Evolutionary conservation across 2,888 invertebrate genomes (phyloP), one percentile per base, ranked within the genome.

Genomic region (Acholoe squamosa): DNA sequence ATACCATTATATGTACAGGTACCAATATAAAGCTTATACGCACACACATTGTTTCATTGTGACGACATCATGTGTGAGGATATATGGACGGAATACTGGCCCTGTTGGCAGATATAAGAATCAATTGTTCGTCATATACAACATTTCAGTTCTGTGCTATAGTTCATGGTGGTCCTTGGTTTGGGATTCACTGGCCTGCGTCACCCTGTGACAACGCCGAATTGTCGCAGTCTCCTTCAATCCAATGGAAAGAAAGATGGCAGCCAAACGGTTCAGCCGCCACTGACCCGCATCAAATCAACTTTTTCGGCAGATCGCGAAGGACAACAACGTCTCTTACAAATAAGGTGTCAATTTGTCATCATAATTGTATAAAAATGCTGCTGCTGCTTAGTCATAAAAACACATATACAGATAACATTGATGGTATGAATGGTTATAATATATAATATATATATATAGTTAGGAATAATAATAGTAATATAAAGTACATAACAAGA

Each of bases 61-160:
- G 80, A 80, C 34, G 80, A 80, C 34, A 80, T 80, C 80, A 43
- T 43, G 33, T 43, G 43, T 80, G 80, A 33, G 80, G 25, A 80
- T 34, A 80, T 80, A n/a, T n/a, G 80, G 80, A 80, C 80, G 80
- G 80, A 80, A 80, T 80, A 80, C 76, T 76, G 76, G 25, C 5
- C 31, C 28, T 76, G 76, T 3, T 76, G 76, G 76, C 31, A 31
- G 25, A 25, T 28, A 31, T 3, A 0, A 25, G 76, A 76, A 76
- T 31, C 5, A 33, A 34, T 33, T 80, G 25, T 19, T 16, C 16
- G 19, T 16, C 16, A 10, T 7, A 25, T 5, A 28, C 28, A 67
- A 67, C 14, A 25, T n/a, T 16, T 25, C n/a, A 25, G 22, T 71
- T n/a, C 71, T n/a, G 71, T 43, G 28, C 71, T 22, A 28, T 25